A percentile compares a stretch with the other conserved stretches of the same genome.
These are phyloP conservation scores for Drosophila mulleri DNA, from an alignment of 2,888 invertebrate genomes.

Conservation along the genomic window DNA sequence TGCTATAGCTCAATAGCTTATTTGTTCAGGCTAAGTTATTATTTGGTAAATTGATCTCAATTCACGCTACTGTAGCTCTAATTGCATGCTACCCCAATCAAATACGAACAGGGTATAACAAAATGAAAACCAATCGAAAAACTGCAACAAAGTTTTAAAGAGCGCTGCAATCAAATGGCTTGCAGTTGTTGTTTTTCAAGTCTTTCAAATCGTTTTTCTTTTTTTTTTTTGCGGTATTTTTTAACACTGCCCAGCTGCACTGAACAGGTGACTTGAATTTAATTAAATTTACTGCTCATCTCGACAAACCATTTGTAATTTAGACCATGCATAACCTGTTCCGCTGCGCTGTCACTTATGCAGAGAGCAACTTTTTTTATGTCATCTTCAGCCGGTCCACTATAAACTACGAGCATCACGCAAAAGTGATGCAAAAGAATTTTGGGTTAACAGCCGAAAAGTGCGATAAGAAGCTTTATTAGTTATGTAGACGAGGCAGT, in stretches of 20 bases:
- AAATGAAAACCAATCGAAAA: conserved; percentile 41
- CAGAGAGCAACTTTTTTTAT: conserved; percentile 2
- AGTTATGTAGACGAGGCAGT: conserved; percentile 16
- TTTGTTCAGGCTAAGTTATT: not conserved
- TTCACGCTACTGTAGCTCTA: not conserved
- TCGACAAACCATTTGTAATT: conserved; percentile 4
- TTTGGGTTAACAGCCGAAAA: conserved; percentile 23
- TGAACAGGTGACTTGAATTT: conserved; percentile 26
- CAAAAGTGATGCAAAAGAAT: conserved; percentile 50
- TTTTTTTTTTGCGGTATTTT: conserved; percentile 17
- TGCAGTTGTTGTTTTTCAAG: conserved; percentile 12
- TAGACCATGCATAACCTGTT: conserved; percentile 37
- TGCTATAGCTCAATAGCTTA: not conserved
- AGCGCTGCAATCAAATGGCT: conserved; percentile 24
- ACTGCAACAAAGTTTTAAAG: conserved; percentile 28
- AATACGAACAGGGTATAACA: conserved; percentile 22
- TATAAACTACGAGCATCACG: conserved; percentile 1
- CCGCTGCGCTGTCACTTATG: not conserved
- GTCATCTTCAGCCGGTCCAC: conserved; percentile 16
- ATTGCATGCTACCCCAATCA: not conserved
- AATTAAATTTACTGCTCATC: conserved; percentile 37
- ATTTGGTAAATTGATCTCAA: not conserved
- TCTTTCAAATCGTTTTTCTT: conserved; percentile 1
- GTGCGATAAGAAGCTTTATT: conserved; percentile 26
- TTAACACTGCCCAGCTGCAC: conserved; percentile 24